phyloP scores from a whole-genome alignment of 2,797 vertebrate species.

The Sebastes cheni region DNA sequence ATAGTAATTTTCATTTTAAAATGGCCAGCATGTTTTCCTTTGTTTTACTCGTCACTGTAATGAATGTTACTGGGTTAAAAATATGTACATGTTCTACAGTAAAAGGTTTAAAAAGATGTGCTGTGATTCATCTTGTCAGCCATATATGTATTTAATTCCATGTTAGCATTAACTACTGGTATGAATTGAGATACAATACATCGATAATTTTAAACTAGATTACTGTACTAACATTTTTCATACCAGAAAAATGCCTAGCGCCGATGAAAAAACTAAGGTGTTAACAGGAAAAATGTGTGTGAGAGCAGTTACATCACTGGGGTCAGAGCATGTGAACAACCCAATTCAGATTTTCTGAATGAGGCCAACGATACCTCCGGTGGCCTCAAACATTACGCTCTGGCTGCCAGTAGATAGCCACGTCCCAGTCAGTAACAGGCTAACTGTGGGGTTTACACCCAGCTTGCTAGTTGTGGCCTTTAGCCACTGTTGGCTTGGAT shows the following conservation, averaged over 20 bases:
- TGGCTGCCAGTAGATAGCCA: slow-evolving; percentile 4
- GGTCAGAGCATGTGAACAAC: slow-evolving; percentile 24
- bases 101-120: background rate
- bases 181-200: background rate
- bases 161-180: background rate
- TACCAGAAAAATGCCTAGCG: background rate
- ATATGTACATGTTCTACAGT: background rate
- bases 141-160: background rate
- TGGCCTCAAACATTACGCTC: slow-evolving; percentile 10
- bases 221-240: background rate
- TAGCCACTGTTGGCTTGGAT: slow-evolving; percentile 22
- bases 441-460: slow-evolving; percentile 18
- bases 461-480: slow-evolving; percentile 1
- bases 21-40: background rate
- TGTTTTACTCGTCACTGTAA: background rate
- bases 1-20: background rate
- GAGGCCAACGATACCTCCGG: slow-evolving; percentile 16
- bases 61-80: background rate
- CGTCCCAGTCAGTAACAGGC: background rate
- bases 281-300: background rate
- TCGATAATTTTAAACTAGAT: background rate
- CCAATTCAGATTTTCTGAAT: slow-evolving; percentile 29
- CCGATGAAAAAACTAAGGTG: background rate
- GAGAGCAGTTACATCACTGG: slow-evolving; percentile 7
- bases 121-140: background rate